Percentiles rank a stretch among this genome's conserved stretches.
phyloP scores from a whole-genome alignment of 2,888 invertebrate genomes.

The Microctonus hyperodae region DNA sequence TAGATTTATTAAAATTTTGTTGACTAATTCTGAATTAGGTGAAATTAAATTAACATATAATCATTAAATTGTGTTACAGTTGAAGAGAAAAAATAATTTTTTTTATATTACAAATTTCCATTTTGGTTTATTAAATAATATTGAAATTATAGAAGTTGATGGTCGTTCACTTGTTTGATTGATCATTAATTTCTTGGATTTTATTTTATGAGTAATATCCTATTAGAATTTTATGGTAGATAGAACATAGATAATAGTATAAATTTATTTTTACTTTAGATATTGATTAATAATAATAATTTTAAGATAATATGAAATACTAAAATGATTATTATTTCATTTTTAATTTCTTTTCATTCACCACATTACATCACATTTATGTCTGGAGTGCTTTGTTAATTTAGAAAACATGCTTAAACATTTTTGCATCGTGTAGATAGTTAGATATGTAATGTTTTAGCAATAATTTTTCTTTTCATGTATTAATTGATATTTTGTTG shows the following conservation, averaged over 20 bases:
- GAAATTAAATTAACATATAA: not conserved
- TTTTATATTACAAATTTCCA: not conserved
- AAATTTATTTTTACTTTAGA: not conserved
- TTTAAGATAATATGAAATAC: not conserved
- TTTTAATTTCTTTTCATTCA: not conserved
- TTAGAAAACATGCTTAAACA: not conserved
- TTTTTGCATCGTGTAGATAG: not conserved
- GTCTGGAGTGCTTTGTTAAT: not conserved
- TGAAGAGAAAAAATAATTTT: not conserved
- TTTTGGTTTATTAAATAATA: no score
- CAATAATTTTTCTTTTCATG: not conserved
- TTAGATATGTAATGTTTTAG: not conserved
- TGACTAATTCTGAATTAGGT: not conserved
- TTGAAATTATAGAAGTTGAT: no score
- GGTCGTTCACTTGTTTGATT: not conserved
- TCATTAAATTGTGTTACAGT: not conserved
- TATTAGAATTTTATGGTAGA: not conserved
- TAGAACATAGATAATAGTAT: no score
- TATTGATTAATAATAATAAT: not conserved
- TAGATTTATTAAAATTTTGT: no score
- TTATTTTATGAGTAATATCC: not conserved
- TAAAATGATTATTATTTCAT: not conserved
- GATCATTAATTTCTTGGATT: no score
- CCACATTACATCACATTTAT: slow-evolving; percentile 25
- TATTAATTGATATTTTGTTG: slow-evolving; percentile 1